A percentile compares a stretch with the other conserved stretches of the same genome.
phyloP scores from a whole-genome alignment of 2,797 vertebrate genomes.

The Chromobotia macracanthus region DNA sequence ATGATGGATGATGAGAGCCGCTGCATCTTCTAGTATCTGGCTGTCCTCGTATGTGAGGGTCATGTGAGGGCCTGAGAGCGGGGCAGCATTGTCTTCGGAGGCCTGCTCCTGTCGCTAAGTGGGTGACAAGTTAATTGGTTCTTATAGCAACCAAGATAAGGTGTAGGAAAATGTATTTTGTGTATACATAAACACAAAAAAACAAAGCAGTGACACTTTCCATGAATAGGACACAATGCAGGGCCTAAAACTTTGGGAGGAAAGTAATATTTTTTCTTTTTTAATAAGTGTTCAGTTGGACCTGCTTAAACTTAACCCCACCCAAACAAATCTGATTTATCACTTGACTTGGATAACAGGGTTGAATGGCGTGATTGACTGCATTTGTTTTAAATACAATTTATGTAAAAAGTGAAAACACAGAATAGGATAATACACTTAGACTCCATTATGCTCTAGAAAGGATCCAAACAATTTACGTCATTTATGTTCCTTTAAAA shows the following conservation, averaged over 20 bases:
- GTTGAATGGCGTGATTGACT: not conserved
- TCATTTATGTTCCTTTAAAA: too few species aligned
- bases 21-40: constrained; percentile 94
- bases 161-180: not conserved
- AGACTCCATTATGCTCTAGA: too few species aligned
- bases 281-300: too few species aligned
- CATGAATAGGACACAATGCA: not conserved
- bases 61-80: constrained; percentile 87
- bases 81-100: constrained; percentile 85
- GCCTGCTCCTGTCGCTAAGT: constrained; percentile 91
- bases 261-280: too few species aligned
- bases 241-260: not conserved
- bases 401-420: too few species aligned
- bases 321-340: too few species aligned
- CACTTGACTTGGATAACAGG: not conserved
- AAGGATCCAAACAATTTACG: too few species aligned
- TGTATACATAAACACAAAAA: constrained; percentile 7
- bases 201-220: not conserved
- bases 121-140: not conserved
- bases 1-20: constrained; percentile 95
- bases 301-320: too few species aligned
- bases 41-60: constrained; percentile 92
- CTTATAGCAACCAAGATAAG: not conserved
- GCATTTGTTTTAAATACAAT: not conserved
- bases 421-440: too few species aligned